phyloP scores from a whole-genome alignment of 2,888 invertebrate species.

The Gandaritis pyraliata region DNA sequence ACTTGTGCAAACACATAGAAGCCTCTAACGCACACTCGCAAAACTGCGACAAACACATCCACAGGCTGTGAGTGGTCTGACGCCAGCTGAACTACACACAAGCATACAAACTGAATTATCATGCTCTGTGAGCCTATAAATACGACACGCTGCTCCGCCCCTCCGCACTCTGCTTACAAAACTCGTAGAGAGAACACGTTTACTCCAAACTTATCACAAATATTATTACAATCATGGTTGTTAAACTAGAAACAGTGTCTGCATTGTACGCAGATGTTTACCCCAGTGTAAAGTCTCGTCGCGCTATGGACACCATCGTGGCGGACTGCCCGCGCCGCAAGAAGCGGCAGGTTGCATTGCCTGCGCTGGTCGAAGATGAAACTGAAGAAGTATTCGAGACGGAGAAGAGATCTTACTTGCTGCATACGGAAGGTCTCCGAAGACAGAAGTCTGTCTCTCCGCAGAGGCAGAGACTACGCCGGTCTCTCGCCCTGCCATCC shows the following conservation, averaged over 20 bases:
- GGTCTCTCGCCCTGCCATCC: conserved; percentile 73
- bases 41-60: conserved; percentile 32
- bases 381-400: conserved; percentile 64
- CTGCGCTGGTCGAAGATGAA: conserved; percentile 69
- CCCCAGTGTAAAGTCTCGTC: conserved; percentile 59
- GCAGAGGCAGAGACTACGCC: conserved; percentile 68
- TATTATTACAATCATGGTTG: conserved; percentile 60
- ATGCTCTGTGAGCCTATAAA: conserved; percentile 59
- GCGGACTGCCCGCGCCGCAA: conserved; percentile 63
- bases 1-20: conserved; percentile 37
- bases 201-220: conserved; percentile 39
- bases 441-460: conserved; percentile 78
- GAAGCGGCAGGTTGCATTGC: conserved; percentile 62
- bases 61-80: conserved; percentile 29
- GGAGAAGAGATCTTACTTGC: conserved; percentile 62
- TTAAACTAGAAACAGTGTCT: conserved; percentile 69
- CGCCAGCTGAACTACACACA: conserved; percentile 44
- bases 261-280: conserved; percentile 67
- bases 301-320: conserved; percentile 59
- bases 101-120: conserved; percentile 56
- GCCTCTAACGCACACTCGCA: conserved; percentile 32
- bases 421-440: conserved; percentile 65
- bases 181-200: conserved; percentile 56
- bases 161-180: conserved; percentile 64
- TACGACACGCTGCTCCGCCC: conserved; percentile 49